phyloP scores from a whole-genome alignment of 2,113 vertebrate species.

The Nothocercus julius region DNA sequence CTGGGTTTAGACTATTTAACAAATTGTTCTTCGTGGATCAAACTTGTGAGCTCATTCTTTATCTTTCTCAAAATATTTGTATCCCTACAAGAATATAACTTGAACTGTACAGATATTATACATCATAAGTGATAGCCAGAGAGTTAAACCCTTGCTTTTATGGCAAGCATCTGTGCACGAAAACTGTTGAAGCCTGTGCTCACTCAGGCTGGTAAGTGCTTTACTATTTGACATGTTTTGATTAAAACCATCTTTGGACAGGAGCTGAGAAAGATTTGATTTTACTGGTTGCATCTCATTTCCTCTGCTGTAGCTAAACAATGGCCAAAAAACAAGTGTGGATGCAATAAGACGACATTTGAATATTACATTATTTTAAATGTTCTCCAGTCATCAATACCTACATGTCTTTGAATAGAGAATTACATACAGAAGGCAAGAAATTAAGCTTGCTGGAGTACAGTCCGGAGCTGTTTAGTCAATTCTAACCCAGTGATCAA shows the following conservation, averaged over 20 bases:
- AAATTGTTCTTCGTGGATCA: conserved; percentile 10
- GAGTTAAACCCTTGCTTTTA: not conserved
- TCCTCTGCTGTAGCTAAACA: not conserved
- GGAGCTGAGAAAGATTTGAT: not conserved
- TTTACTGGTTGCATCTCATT: not conserved
- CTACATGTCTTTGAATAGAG: not conserved
- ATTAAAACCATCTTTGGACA: not conserved
- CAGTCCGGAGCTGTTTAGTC: not conserved
- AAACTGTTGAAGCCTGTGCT: not conserved
- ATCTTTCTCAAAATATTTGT: conserved; percentile 23
- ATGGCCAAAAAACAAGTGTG: not conserved
- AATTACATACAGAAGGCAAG: not conserved
- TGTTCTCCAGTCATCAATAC: not conserved
- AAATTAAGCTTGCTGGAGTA: not conserved
- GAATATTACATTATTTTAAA: not conserved
- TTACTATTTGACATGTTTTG: not conserved
- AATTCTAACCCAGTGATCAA: not conserved
- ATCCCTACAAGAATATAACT: not conserved
- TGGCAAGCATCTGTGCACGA: not conserved
- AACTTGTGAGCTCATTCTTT: not conserved
- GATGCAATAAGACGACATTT: not conserved
- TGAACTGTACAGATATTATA: not conserved
- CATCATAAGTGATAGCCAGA: not conserved
- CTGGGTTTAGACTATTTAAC: conserved; percentile 32
- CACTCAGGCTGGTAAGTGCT: not conserved